phyloP scores from a whole-genome alignment of 1,140 invertebrate genomes.

The Drosophila dunni region DNA sequence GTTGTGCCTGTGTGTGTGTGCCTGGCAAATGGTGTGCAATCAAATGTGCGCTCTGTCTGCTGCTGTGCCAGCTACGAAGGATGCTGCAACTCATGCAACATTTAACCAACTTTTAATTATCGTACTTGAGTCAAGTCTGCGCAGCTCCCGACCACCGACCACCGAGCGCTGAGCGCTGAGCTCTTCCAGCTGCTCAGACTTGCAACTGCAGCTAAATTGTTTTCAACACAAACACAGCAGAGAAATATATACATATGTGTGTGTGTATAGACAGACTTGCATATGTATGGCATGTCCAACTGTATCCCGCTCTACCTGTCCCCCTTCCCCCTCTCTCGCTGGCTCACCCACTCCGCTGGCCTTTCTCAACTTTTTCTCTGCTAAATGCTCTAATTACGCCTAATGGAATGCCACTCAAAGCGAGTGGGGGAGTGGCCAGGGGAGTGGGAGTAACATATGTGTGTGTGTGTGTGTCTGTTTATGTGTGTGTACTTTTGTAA shows the following conservation, averaged over 20 bases:
- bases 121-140: conserved; percentile 61
- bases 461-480: too few species aligned
- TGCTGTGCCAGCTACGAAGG: conserved; percentile 47
- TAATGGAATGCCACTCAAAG: conserved; percentile 71
- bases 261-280: conserved; percentile 2
- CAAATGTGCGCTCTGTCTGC: conserved; percentile 52
- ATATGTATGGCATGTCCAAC: conserved; percentile 39
- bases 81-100: conserved; percentile 78
- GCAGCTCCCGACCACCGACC: conserved; percentile 23
- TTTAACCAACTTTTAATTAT: conserved; percentile 82
- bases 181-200: not conserved
- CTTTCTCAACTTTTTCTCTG: conserved; percentile 77
- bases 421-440: not conserved
- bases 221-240: conserved; percentile 36
- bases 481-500: conserved; percentile 54
- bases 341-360: conserved; percentile 18
- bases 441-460: not conserved
- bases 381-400: conserved; percentile 82
- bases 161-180: too few species aligned
- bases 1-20: conserved; percentile 15
- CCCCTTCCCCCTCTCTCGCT: not conserved
- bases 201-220: conserved; percentile 56
- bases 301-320: conserved; percentile 30
- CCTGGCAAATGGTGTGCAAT: conserved; percentile 77
- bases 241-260: conserved; percentile 25